Evolutionary conservation across 92 coral and sea anemone species (phyloP).

Genomic region (Zoanthus solanderi): DNA sequence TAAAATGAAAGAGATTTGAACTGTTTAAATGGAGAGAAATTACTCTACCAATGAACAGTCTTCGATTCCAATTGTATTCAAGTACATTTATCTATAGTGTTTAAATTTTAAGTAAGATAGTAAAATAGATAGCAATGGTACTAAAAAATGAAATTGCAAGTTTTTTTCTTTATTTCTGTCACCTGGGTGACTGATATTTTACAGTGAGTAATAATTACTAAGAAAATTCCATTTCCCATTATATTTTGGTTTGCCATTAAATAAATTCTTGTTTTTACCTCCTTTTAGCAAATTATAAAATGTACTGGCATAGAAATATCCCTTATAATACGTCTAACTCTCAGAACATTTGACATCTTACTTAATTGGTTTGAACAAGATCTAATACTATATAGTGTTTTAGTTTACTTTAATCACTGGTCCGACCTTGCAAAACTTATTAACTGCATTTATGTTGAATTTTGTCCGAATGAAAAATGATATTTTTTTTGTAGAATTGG

Average conservation of each 20-base stretch:
- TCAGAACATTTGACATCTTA: no score
- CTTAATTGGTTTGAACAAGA: no score
- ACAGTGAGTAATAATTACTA: background rate
- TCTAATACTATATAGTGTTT: no score
- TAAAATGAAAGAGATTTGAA: background rate
- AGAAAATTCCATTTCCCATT: constrained; percentile 20
- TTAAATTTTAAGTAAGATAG: background rate
- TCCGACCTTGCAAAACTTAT: no score
- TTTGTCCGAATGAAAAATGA: no score
- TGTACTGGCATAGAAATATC: background rate
- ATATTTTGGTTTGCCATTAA: constrained; percentile 2
- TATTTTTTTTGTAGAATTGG: no score
- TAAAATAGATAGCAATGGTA: constrained; percentile 16
- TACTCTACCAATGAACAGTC: background rate
- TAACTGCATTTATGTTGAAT: no score
- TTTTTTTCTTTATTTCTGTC: background rate
- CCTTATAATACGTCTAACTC: background rate
- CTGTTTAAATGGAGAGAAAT: background rate
- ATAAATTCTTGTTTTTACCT: background rate
- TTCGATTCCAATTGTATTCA: background rate
- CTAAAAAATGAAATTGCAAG: constrained; percentile 63
- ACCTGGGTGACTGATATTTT: background rate
- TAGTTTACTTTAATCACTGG: no score
- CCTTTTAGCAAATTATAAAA: background rate
- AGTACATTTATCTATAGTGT: background rate